Evolutionary conservation across 2,113 vertebrate genomes (phyloP), one percentile per base, ranked within the genome.

Genomic region (Oncorhynchus tshawytscha): DNA sequence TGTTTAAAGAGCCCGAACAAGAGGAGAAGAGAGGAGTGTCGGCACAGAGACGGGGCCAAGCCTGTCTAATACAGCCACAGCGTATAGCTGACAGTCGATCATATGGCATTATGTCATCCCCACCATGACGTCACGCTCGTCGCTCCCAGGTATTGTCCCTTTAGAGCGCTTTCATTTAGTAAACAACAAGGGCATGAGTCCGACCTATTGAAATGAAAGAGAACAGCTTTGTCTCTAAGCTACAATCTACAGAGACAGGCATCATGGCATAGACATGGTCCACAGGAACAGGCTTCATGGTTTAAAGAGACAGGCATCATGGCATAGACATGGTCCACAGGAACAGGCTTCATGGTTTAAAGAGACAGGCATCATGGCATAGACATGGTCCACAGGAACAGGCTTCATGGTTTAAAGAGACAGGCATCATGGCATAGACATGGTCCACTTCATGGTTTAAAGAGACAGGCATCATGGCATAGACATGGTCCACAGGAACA

Each of bases 81-180:
- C 51, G 81, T 80, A 82, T 80, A 80, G 82, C 86, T 75, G 88
- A 86, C 88, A 89, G 83, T 77, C 72, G 79, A 76, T 87, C 87
- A 76, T 45, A 64, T 67, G 13, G 70, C 75, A 34, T 84, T 86
- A 86, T 74, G 84, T 88, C 86, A 82, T 48, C 77, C 71, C 24
- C 18, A 45, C 24, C 24, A 75, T 82, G 81, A 83, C 76, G 78
- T 86, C 80, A 87, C 71, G 34, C 64, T 68, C 78, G 64, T 77
- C 39, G 67, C 74, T 82, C 48, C 72, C 27, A 27, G 67, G 74
- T 79, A 73, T 81, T 22, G 31, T 71, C 80, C 54, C 25, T 79
- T 67, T 77, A 73, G 59, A 48, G 34, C 67, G 70, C 72, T 78
- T 70, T 82, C 66, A 81, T 39, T 45, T 45, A 45, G 39, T 11